These are phyloP conservation scores for Cheilosia soror DNA, from an alignment of 2,888 invertebrate species.

Conservation along the genomic window DNA sequence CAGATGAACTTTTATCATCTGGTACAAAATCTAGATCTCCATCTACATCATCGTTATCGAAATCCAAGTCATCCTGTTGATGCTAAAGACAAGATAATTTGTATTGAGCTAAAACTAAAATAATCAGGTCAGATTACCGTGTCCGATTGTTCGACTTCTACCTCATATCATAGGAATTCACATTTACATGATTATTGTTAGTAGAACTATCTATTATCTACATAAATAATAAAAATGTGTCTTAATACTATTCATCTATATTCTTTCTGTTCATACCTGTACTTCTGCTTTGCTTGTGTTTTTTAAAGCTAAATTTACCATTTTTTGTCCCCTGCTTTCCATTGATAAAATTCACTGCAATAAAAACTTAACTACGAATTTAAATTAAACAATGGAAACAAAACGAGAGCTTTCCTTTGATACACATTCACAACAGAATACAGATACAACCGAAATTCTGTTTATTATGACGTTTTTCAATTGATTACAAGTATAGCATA, in stretches of 20 bases:
- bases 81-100: neutral
- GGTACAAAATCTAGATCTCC: neutral
- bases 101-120: neutral
- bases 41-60: constrained; percentile 2
- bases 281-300: constrained; percentile 11
- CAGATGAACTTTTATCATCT: neutral
- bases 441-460: neutral
- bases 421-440: neutral
- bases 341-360: neutral
- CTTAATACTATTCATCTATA: neutral
- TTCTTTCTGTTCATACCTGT: neutral
- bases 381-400: neutral
- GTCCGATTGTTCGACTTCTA: neutral
- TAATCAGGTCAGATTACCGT: neutral
- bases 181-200: neutral
- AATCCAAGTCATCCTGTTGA: neutral
- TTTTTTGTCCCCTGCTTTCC: neutral
- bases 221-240: neutral
- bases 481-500: neutral
- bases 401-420: neutral
- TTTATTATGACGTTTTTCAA: neutral
- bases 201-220: neutral
- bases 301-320: neutral
- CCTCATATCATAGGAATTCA: constrained; percentile 1
- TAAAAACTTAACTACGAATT: neutral